Evolutionary conservation across 1,140 invertebrate genomes (phyloP), one percentile per base, ranked within the genome.

Genomic region (Telenomus remus): DNA sequence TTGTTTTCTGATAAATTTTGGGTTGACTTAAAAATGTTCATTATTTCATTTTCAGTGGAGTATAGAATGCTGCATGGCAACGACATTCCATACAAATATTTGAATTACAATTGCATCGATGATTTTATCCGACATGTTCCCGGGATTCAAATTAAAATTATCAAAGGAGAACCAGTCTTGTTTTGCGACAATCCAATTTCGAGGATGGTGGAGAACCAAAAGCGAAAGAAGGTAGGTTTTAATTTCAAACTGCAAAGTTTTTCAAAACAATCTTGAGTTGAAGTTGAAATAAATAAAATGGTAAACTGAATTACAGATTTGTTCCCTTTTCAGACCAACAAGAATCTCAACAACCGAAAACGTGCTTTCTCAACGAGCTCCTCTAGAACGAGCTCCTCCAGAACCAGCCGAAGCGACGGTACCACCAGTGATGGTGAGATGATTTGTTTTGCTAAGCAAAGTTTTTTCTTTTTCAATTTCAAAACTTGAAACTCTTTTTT

Each of bases 201-300:
- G 19, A 53, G 59, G 11, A 46, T 68, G 8, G 64, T 68, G 0
- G 35, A 57, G 35, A 68, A 59, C 46, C 64, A 68, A 19, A 68
- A 51, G 27, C 19, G 19, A 27, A 27, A 27, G 6, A 27, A 27
- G 19, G 19, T 27, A 27, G 1, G 19, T 27, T 27, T 27, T 27
- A 3, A 27, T 27, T 27, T 3, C 19, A 27, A 27, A n/a, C n/a
- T n/a, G n/a, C n/a, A n/a, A n/a, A n/a, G n/a, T n/a, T n/a, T n/a
- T n/a, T n/a, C n/a, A n/a, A n/a, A n/a, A n/a, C n/a, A n/a, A n/a
- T n/a, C n/a, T n/a, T n/a, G n/a, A n/a, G n/a, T n/a, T n/a, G n/a
- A n/a, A n/a, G n/a, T 27, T 27, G 2, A 6, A 27, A 27, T 27
- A 27, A 27, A 27, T 27, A 27, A 27, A 27, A 27, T 3, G 6